Evolutionary conservation across 2,888 invertebrate genomes (phyloP).

Genomic region (Cosmopolites sordidus): DNA sequence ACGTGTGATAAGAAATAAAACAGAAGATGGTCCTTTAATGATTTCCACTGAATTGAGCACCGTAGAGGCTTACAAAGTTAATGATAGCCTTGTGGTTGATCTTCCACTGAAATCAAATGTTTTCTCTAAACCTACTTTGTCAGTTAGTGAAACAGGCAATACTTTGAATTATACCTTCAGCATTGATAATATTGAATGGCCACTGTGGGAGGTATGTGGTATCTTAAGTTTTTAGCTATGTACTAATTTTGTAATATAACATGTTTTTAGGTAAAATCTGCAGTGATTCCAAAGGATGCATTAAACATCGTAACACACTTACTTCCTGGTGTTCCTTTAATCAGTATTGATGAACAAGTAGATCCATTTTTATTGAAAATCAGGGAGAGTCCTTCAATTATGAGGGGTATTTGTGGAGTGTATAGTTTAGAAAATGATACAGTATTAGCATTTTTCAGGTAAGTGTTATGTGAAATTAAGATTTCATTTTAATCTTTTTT

Average conservation of each 20-base stretch:
- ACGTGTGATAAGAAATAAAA: slow-evolving; percentile 53
- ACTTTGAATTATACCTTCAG: slow-evolving; percentile 38
- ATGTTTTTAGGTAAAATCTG: slow-evolving; percentile 31
- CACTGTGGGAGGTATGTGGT: slow-evolving; percentile 51
- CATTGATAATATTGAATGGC: slow-evolving; percentile 47
- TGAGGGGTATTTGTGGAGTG: slow-evolving; percentile 57
- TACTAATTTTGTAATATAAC: neutral
- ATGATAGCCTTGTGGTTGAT: slow-evolving; percentile 44
- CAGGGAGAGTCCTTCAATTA: slow-evolving; percentile 56
- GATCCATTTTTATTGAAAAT: slow-evolving; percentile 47
- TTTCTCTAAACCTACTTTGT: slow-evolving; percentile 35
- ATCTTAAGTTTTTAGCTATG: slow-evolving; percentile 1
- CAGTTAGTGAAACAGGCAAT: slow-evolving; percentile 32
- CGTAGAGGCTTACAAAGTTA: slow-evolving; percentile 40
- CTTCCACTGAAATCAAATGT: slow-evolving; percentile 43
- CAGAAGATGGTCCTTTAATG: slow-evolving; percentile 45
- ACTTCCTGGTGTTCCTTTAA: slow-evolving; percentile 70
- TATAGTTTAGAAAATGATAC: slow-evolving; percentile 51
- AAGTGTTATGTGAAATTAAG: slow-evolving; percentile 30
- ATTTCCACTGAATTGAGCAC: slow-evolving; percentile 41
- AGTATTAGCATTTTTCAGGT: slow-evolving; percentile 69
- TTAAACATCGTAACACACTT: slow-evolving; percentile 67
- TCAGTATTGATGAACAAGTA: slow-evolving; percentile 34
- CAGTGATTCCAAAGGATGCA: slow-evolving; percentile 44
- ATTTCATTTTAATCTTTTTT: no score